Evolutionary conservation across 2,888 invertebrate species (phyloP), one percentile per base, ranked within the genome.

Genomic region (Rhodophaea formosa): DNA sequence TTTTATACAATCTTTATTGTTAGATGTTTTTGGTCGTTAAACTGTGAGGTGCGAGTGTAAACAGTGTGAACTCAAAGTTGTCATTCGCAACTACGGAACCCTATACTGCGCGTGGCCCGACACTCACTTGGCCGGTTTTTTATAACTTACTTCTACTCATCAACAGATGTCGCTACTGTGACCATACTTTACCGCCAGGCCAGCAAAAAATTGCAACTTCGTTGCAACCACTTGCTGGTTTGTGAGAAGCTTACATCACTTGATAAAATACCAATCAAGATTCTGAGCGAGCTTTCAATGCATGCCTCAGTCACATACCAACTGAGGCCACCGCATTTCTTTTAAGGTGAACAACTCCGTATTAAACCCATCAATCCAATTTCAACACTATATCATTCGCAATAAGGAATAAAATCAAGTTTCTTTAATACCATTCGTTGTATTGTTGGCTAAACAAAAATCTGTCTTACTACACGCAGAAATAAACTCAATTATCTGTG

Each of bases 241-340:
- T 30, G 2, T 29, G 29, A 30, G 8, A 14, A 16, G 3, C 42
- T 55, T 55, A 55, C 54, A 55, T 55, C 54, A 55, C 35, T 16
- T 15, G 10, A 16, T 57, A 59, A 57, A 61, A 59, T 57, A 74
- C 72, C 70, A 75, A 76, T 74, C 70, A 76, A 75, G 69, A 79
- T 77, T 79, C 75, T 71, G 67, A 61, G 59, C 70, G 63, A 63
- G 72, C 74, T 72, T 73, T 73, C 65, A 65, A 76, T 74, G 75
- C 77, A 72, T 71, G 64, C 62, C 74, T 73, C 85, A 82, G 64
- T 62, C 74, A 73, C 85, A 82, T 84, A 78, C 82, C 79, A 61
- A 57, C 69, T 82, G 86, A 86, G 87, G 88, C 81, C 86, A 78
- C 68, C 66, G 60, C 71, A 83, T 86, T 85, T 86, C 85, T 86